These are phyloP conservation scores for Tyto alba DNA, from an alignment of 2,113 vertebrate genomes.

Conservation along the genomic window DNA sequence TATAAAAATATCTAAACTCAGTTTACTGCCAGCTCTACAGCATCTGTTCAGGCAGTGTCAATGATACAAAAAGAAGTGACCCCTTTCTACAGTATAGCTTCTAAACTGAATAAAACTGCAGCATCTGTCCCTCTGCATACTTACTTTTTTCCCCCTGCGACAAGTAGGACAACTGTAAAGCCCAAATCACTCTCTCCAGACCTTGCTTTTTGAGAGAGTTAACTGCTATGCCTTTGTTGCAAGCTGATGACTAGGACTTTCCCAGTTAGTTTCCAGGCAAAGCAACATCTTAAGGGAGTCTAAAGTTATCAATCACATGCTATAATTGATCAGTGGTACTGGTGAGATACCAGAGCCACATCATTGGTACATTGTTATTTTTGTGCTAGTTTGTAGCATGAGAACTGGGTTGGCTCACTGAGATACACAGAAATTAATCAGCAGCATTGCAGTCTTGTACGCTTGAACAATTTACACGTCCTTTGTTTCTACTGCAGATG, in stretches of 20 bases:
- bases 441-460: neutral
- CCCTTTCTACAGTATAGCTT: neutral
- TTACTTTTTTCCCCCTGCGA: neutral
- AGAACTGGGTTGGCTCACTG: neutral
- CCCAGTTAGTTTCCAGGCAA: neutral
- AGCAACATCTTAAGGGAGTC: neutral
- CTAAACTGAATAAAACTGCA: neutral
- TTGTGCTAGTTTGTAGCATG: neutral
- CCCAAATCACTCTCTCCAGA: neutral
- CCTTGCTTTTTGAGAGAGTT: neutral
- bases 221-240: neutral
- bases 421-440: neutral
- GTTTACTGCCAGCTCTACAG: neutral
- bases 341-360: neutral
- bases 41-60: neutral
- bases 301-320: fast-evolving
- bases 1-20: neutral
- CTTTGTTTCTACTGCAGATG: slow-evolving; percentile 74
- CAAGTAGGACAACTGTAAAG: neutral
- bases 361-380: fast-evolving
- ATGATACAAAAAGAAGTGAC: neutral
- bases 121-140: neutral
- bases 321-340: neutral
- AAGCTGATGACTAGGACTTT: neutral
- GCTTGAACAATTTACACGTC: neutral